Evolutionary conservation across 2,797 vertebrate species (phyloP), one percentile per base, ranked within the genome.

Genomic region (Buceros bicornis): DNA sequence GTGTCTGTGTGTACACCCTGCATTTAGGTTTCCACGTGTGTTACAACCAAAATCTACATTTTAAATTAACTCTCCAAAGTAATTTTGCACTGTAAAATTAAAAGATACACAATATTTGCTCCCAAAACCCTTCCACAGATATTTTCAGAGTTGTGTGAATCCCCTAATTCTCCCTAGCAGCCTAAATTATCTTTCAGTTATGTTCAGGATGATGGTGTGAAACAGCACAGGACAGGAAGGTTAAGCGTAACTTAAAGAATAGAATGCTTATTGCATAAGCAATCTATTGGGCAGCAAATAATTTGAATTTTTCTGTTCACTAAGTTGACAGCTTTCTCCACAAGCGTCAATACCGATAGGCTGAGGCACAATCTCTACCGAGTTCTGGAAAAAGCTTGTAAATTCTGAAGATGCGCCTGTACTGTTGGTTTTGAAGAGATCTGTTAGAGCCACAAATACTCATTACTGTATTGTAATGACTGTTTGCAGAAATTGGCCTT

Each of bases 1-100:
- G 13, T 21, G 5, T 29, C 28, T 47, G 33, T 28, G 14, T 3
- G 7, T 0, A 0, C 9, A 37, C 8, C 42, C 61, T 50, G n/a
- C n/a, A 26, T 66, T 92, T 70, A 47, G 33, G 17, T 71, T 82
- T 87, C 4, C 28, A 24, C 24, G n/a, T 51, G 16, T 45, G 16
- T 50, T 76, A 37, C 8, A 51, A 26, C 16, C 0, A 0, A 73
- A 72, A 88, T 40, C 35, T 71, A 33, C 6, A 28, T 69, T 37
- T 82, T 26, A 71, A 64, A 53, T 56, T 72, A 64, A 54, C 45
- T 78, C n/a, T 81, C 22, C 28, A 50, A 78, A 86, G 35, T 11
- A 2, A 53, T 53, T 65, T 65, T 45, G 28, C 50, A 42, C 7
- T 40, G 25, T 37, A 54, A 65, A 88, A 81, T 21, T 35, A 45